phyloP scores from a whole-genome alignment of 2,888 invertebrate species.

The Scaptomyza cyrtandrae region DNA sequence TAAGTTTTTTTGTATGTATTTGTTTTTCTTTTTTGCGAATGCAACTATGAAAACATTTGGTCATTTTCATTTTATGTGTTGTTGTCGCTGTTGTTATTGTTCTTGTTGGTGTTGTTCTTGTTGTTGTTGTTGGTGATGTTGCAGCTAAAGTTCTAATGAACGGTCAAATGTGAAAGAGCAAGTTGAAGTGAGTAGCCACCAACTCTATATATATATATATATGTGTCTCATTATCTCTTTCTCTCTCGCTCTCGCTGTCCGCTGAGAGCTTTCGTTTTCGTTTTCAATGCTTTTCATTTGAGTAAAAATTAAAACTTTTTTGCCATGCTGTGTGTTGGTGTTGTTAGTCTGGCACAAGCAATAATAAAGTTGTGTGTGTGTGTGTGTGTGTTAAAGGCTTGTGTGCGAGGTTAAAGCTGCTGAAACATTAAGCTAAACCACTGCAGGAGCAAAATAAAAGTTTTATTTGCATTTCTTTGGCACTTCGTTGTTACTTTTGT shows the following conservation, averaged over 20 bases:
- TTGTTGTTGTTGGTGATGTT: slow-evolving; percentile 7
- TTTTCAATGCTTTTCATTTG: slow-evolving; percentile 47
- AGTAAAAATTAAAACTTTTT: slow-evolving; percentile 56
- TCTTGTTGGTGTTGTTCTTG: slow-evolving; percentile 4
- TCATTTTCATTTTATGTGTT: too few species aligned
- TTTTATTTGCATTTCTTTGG: slow-evolving; percentile 75
- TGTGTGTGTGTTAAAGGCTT: slow-evolving; percentile 21
- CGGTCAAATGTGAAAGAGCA: slow-evolving; percentile 2
- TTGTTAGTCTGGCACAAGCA: slow-evolving; percentile 11
- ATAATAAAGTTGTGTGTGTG: slow-evolving; percentile 17
- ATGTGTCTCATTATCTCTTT: too few species aligned
- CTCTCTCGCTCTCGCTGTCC: too few species aligned
- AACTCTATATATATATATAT: not conserved
- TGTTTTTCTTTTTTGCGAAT: not conserved
- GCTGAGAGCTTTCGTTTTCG: slow-evolving; percentile 37
- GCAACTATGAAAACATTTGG: slow-evolving; percentile 9
- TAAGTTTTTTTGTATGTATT: slow-evolving; percentile 37
- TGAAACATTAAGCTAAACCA: slow-evolving; percentile 43
- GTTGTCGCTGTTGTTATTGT: not conserved
- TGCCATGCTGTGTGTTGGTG: slow-evolving; percentile 17
- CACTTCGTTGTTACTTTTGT: slow-evolving; percentile 63
- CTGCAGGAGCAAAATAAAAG: slow-evolving; percentile 43
- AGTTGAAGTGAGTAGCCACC: not conserved
- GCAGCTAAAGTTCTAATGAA: slow-evolving; percentile 40
- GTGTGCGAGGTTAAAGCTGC: slow-evolving; percentile 39